Conservation (phyloP, 2,113 vertebrate species). For the Channa maculata region DNA sequence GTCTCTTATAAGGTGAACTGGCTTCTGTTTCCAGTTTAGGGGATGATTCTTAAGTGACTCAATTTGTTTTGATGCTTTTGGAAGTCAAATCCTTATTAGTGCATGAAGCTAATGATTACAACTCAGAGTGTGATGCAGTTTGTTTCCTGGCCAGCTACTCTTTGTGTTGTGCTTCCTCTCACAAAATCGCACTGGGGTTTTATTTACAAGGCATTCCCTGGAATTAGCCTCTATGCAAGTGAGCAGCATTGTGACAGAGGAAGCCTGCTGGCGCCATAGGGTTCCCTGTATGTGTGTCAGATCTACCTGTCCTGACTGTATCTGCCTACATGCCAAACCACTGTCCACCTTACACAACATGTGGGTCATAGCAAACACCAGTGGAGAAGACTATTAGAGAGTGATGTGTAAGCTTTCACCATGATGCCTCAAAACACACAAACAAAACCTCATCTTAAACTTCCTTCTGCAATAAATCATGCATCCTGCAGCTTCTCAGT, state of each 20-base stretch:
- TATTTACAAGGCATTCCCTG: slow-evolving; percentile 16
- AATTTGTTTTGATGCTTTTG: too few relatives aligned
- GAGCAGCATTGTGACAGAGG: slow-evolving; percentile 30
- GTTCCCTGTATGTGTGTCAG: slow-evolving; percentile 49
- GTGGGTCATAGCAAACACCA: slow-evolving; percentile 27
- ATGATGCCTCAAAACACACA: neutral
- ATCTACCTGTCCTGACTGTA: slow-evolving; percentile 39
- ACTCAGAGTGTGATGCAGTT: neutral
- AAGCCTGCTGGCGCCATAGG: slow-evolving; percentile 8
- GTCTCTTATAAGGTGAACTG: neutral
- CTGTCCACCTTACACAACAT: slow-evolving; percentile 20
- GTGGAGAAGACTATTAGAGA: neutral
- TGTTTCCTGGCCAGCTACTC: neutral
- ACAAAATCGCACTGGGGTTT: neutral
- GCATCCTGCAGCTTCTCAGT: neutral
- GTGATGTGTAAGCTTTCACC: slow-evolving; percentile 17
- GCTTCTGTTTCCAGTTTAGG: neutral
- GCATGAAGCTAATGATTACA: too few relatives aligned
- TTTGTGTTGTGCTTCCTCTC: neutral
- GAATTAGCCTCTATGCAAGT: slow-evolving; percentile 20
- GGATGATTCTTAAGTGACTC: neutral
- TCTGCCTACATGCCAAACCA: slow-evolving; percentile 61
- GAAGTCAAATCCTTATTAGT: too few relatives aligned
- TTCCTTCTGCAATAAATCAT: neutral
- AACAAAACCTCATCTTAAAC: neutral